A percentile compares a stretch with the other conserved stretches of the same genome.
These are phyloP conservation scores for Coleophora flavipennella DNA, from an alignment of 2,888 invertebrate species.

Conservation along the genomic window DNA sequence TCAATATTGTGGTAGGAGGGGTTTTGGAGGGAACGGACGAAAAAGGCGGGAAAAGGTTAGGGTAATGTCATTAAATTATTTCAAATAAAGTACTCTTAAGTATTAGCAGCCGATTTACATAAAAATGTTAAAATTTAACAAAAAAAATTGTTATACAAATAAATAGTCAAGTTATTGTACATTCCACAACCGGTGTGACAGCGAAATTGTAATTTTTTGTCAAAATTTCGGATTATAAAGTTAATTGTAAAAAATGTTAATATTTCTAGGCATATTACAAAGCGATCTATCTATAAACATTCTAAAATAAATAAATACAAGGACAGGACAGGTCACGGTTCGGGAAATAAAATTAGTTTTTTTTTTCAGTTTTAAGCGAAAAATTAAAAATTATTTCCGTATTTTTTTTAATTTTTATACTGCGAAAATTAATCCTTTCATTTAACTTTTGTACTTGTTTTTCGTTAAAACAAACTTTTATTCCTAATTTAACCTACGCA, in stretches of 20 bases:
- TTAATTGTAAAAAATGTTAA: constrained; percentile 30
- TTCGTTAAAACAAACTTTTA: constrained; percentile 24
- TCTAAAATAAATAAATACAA: constrained; percentile 59
- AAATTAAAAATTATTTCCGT: too few species aligned
- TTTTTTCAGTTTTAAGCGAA: constrained; percentile 15
- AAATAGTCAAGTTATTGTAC: constrained; percentile 33
- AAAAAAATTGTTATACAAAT: constrained; percentile 44
- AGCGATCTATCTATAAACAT: constrained; percentile 48
- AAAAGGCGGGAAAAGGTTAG: constrained; percentile 17
- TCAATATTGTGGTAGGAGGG: constrained; percentile 62
- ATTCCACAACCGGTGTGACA: constrained; percentile 46
- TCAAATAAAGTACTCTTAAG: constrained; percentile 63
- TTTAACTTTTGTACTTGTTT: constrained; percentile 17
- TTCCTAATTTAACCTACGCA: constrained; percentile 15
- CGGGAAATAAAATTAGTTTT: constrained; percentile 26
- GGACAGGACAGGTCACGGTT: constrained; percentile 48
- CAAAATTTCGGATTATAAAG: constrained; percentile 15
- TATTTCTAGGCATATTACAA: constrained; percentile 58
- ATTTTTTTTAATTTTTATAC: constrained; percentile 21
- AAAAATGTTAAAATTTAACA: constrained; percentile 54
- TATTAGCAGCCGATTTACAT: constrained; percentile 60
- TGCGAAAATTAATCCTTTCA: constrained; percentile 18
- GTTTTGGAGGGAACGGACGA: constrained; percentile 24
- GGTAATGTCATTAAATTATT: constrained; percentile 65
- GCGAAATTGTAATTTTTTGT: constrained; percentile 20